Evolutionary conservation across 2,888 invertebrate genomes (phyloP).

Genomic region (Byasa hedistus): DNA sequence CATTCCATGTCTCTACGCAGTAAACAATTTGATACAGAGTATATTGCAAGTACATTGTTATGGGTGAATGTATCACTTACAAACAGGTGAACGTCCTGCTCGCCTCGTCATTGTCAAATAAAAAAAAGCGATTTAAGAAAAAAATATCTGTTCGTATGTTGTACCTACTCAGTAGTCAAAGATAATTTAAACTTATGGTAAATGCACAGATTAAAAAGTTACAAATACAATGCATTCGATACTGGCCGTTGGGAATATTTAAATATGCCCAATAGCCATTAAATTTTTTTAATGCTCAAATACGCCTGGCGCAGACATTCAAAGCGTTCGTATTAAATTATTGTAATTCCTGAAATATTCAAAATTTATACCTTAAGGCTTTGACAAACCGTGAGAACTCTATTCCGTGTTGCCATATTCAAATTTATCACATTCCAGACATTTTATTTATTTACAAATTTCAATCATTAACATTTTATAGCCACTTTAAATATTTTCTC

Average conservation of each 20-base stretch:
- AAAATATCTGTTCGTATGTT: too few relatives aligned
- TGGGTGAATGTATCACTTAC: too few relatives aligned
- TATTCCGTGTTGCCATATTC: conserved; percentile 54
- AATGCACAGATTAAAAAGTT: too few relatives aligned
- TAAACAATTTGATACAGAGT: too few relatives aligned
- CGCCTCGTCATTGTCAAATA: too few relatives aligned
- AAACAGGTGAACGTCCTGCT: too few relatives aligned
- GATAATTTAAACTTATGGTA: too few relatives aligned
- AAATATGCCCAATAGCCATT: too few relatives aligned
- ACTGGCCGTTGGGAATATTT: conserved; percentile 12
- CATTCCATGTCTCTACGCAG: too few relatives aligned
- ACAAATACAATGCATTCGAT: background rate
- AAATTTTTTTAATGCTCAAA: background rate
- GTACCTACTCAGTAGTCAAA: too few relatives aligned
- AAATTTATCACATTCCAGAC: conserved; percentile 41
- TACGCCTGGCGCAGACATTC: conserved; percentile 24
- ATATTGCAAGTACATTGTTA: too few relatives aligned
- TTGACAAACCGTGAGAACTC: conserved; percentile 59
- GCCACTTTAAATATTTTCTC: conserved; percentile 1
- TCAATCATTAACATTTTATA: conserved; percentile 10
- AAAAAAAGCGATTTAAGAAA: too few relatives aligned
- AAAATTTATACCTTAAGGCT: conserved; percentile 39
- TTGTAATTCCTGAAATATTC: conserved; percentile 33
- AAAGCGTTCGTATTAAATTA: conserved; percentile 20
- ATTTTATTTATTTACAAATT: conserved; percentile 6